These are phyloP conservation scores for Mya arenaria DNA, from an alignment of 1,140 invertebrate species.

Conservation along the genomic window DNA sequence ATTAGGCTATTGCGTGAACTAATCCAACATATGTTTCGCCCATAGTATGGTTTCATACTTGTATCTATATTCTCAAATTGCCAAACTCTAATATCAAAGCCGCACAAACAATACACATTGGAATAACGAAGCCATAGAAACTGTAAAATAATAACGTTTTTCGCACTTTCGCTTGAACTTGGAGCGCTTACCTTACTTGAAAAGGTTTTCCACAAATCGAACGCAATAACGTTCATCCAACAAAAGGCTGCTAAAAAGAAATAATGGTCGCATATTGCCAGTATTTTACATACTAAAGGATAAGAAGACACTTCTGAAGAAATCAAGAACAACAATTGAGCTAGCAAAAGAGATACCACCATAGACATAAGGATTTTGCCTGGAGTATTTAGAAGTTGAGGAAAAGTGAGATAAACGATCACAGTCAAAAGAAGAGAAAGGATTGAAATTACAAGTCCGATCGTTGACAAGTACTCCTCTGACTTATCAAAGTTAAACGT, in stretches of 20 bases:
- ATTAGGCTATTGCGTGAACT: constrained; percentile 65
- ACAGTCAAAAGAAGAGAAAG: constrained; percentile 66
- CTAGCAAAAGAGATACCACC: constrained; percentile 79
- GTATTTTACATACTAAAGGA: constrained; percentile 57
- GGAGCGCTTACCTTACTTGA: constrained; percentile 54
- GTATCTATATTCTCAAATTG: background rate
- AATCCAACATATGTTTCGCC: constrained; percentile 80
- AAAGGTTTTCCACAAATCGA: constrained; percentile 85
- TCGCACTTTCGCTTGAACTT: constrained; percentile 34
- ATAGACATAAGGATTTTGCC: constrained; percentile 82
- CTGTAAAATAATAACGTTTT: constrained; percentile 82
- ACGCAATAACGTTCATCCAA: constrained; percentile 84
- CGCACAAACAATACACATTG: constrained; percentile 80
- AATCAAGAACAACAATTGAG: constrained; percentile 81
- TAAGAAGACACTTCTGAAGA: constrained; percentile 58
- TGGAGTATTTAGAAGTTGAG: constrained; percentile 81
- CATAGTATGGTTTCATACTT: constrained; percentile 65
- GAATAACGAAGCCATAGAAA: constrained; percentile 82
- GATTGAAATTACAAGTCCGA: constrained; percentile 62
- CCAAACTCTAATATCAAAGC: constrained; percentile 81
- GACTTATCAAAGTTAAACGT: constrained; percentile 44
- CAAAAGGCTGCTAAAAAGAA: constrained; percentile 83
- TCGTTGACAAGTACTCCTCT: constrained; percentile 58
- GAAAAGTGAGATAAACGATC: constrained; percentile 77
- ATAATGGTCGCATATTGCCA: constrained; percentile 82